These are phyloP conservation scores for Falcunculus frontatus DNA, from an alignment of 2,113 vertebrate genomes.

Conservation along the genomic window DNA sequence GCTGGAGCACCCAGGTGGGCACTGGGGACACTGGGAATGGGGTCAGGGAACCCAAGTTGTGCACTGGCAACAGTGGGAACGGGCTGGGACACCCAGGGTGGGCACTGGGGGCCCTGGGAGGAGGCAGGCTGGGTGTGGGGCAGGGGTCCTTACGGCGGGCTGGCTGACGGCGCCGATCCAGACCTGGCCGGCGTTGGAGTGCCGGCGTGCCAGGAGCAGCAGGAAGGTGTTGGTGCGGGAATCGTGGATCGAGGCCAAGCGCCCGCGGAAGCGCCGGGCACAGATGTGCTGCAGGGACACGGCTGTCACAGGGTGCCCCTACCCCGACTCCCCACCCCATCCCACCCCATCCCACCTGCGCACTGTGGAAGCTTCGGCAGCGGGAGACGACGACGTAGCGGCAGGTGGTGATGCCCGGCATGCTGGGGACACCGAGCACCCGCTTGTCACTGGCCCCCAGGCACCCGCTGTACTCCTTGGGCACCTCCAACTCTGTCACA, in stretches of 20 bases:
- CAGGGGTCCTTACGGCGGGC: background rate
- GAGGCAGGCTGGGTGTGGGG: fast-evolving
- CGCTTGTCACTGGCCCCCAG: background rate
- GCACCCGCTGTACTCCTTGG: background rate
- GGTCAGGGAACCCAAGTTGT: no score
- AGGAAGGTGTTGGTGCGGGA: fast-evolving
- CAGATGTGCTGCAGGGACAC: background rate
- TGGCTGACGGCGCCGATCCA: slow-evolving; percentile 10
- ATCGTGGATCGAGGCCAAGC: slow-evolving; percentile 7
- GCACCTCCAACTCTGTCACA: background rate
- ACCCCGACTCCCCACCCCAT: fast-evolving
- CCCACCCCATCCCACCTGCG: background rate
- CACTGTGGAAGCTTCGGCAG: fast-evolving
- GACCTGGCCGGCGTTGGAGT: background rate
- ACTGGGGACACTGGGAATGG: background rate
- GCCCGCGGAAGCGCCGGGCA: background rate
- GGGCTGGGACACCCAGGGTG: background rate
- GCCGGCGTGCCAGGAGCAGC: fast-evolving
- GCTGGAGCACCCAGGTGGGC: no score
- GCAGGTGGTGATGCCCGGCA: fast-evolving
- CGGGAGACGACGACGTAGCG: fast-evolving
- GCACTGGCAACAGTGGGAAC: fast-evolving
- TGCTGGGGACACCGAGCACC: fast-evolving
- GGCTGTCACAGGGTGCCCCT: background rate
- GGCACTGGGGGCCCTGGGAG: background rate